Conservation (phyloP, 2,888 invertebrate genomes). For the Plebejus anna region DNA sequence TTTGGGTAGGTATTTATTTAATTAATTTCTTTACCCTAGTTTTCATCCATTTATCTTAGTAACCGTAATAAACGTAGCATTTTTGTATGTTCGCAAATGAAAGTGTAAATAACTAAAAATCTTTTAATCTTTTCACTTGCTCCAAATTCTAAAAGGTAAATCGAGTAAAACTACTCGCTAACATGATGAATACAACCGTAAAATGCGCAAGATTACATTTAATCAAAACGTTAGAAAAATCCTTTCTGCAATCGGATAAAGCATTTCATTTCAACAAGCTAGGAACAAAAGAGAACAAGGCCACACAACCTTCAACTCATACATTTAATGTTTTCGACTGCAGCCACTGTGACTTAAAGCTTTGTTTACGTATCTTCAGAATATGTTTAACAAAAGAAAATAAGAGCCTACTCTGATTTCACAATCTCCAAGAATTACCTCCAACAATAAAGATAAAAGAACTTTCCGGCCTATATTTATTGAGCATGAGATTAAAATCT, state of each 20-base stretch:
- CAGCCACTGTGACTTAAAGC: constrained; percentile 30
- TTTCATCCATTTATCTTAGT: too few relatives aligned
- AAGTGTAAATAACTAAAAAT: not conserved
- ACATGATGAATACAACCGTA: not conserved
- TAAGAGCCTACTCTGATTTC: constrained; percentile 36
- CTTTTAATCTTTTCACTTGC: not conserved
- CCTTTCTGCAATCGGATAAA: constrained; percentile 6
- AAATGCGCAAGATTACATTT: constrained; percentile 2
- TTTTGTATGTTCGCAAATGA: not conserved
- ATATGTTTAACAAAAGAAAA: constrained; percentile 37
- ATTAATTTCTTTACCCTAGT: too few relatives aligned
- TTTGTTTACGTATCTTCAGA: constrained; percentile 35
- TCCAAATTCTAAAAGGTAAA: not conserved
- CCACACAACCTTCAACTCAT: constrained; percentile 23
- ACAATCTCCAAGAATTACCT: constrained; percentile 36
- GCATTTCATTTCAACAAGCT: constrained; percentile 15
- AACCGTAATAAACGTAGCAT: too few relatives aligned
- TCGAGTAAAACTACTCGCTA: not conserved
- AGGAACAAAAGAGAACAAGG: constrained; percentile 17
- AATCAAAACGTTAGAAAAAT: constrained; percentile 19
- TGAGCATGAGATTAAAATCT: constrained; percentile 40
- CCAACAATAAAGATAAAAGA: constrained; percentile 38
- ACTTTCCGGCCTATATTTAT: constrained; percentile 40
- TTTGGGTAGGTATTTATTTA: too few relatives aligned
- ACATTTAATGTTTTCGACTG: constrained; percentile 27